Percentiles rank a stretch among this genome's conserved stretches.
Evolutionary conservation across 2,113 vertebrate species (phyloP).

Genomic region (Lamprotornis superbus): DNA sequence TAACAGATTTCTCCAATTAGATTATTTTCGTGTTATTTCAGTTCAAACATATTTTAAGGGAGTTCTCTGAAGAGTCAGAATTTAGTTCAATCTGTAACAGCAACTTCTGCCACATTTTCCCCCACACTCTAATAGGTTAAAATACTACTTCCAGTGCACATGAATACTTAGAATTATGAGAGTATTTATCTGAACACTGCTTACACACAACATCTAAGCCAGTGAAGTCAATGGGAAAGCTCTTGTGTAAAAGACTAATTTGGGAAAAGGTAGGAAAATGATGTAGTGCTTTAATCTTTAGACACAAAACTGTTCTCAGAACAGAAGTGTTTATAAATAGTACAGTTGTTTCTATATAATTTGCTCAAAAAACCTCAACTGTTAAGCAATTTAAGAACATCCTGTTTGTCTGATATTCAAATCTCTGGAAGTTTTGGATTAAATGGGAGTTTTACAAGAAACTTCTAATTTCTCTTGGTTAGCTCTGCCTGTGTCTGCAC

Average conservation of each 20-base stretch:
- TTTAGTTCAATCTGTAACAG: background rate
- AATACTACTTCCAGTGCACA: background rate
- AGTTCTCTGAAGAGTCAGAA: background rate
- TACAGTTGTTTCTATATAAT: background rate
- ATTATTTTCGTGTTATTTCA: background rate
- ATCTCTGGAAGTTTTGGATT: background rate
- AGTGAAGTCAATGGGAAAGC: background rate
- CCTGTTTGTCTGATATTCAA: background rate
- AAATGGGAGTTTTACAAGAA: background rate
- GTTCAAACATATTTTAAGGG: background rate
- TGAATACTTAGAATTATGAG: background rate
- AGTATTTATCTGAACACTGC: background rate
- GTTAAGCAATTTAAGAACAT: background rate
- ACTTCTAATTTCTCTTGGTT: background rate
- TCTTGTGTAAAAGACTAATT: background rate
- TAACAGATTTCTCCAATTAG: background rate
- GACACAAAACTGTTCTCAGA: background rate
- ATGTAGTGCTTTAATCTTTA: background rate
- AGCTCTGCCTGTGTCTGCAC: background rate
- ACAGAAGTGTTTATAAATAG: background rate
- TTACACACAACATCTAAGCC: background rate
- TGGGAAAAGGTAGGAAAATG: background rate
- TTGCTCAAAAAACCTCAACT: background rate
- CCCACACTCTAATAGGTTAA: background rate
- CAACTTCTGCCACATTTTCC: background rate